Conservation (phyloP, 2,888 invertebrate genomes). For the Apocheima hispidaria region DNA sequence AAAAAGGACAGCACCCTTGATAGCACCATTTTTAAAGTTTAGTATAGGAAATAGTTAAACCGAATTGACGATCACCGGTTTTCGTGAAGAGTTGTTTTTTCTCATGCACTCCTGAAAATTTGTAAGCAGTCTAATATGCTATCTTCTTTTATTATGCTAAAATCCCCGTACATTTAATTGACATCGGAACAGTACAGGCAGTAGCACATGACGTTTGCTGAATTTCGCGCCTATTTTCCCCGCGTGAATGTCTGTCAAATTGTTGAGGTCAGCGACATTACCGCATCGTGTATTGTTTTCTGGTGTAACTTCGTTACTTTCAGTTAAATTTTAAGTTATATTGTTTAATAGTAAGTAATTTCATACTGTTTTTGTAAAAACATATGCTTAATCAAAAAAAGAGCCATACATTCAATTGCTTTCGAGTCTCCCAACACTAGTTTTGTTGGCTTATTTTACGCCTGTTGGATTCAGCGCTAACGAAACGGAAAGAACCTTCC, state of each 20-base stretch:
- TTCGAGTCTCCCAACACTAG: background rate
- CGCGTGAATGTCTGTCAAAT: conserved; percentile 61
- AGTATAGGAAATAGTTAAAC: too few relatives aligned
- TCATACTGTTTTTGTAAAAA: background rate
- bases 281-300: conserved; percentile 48
- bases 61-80: too few relatives aligned
- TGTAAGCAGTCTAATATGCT: background rate
- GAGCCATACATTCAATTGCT: background rate
- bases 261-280: conserved; percentile 51
- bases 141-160: conserved; percentile 2
- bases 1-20: too few relatives aligned
- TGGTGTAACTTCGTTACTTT: conserved; percentile 9
- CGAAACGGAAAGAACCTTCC: background rate
- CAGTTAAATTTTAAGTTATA: background rate
- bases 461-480: background rate
- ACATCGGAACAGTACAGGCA: conserved; percentile 9
- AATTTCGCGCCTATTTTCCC: conserved; percentile 71
- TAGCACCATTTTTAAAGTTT: too few relatives aligned
- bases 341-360: conserved; percentile 1
- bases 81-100: too few relatives aligned
- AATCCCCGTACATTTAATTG: background rate
- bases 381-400: background rate
- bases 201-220: conserved; percentile 1
- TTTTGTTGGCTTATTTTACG: background rate
- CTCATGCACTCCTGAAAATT: too few relatives aligned